Conservation (phyloP, 2,113 vertebrate species). For the Aplodontia rufa region DNA sequence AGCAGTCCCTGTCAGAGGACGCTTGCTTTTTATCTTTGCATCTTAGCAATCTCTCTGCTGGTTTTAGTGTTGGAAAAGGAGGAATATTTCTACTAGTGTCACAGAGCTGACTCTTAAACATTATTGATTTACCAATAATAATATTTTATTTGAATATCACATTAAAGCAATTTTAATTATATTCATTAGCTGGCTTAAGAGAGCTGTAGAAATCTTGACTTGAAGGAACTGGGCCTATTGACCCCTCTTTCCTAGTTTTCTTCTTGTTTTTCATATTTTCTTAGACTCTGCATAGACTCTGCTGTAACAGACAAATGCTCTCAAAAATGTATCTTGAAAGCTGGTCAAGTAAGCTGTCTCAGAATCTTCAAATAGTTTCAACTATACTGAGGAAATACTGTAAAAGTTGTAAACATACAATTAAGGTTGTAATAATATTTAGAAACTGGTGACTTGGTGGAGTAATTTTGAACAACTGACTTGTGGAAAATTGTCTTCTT, state of each 20-base stretch:
- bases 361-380: background rate
- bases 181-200: background rate
- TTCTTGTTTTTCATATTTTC: background rate
- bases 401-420: background rate
- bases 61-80: background rate
- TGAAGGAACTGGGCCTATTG: background rate
- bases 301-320: background rate
- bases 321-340: background rate
- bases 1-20: background rate
- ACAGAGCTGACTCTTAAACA: background rate
- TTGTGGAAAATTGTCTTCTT: background rate
- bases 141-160: background rate
- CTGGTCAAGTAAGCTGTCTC: background rate
- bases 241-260: background rate
- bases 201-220: background rate
- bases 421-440: background rate
- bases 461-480: background rate
- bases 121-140: background rate
- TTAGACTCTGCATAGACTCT: too few relatives aligned
- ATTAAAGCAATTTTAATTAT: background rate
- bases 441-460: background rate
- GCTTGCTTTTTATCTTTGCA: background rate
- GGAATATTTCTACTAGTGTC: background rate
- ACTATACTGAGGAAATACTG: background rate
- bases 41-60: background rate